A percentile compares a stretch with the other conserved stretches of the same genome.
Evolutionary conservation across 1,140 invertebrate species (phyloP).

Genomic region (Lordiphosa collinella): DNA sequence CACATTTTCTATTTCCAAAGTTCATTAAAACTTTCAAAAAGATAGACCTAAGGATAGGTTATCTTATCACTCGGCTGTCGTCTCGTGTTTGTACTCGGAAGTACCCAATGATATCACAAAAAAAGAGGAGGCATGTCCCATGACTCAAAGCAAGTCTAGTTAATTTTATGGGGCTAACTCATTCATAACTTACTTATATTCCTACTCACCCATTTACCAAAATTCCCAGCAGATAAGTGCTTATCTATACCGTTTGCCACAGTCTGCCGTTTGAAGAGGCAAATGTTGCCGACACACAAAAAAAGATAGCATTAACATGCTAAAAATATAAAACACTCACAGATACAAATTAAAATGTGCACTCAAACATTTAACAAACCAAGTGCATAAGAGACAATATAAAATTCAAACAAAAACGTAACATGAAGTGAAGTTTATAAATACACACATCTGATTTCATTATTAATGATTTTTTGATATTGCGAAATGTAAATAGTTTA

Average conservation of each 20-base stretch:
- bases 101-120: slow-evolving; percentile 16
- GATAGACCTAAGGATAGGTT: neutral
- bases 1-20: too few species aligned
- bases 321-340: slow-evolving; percentile 33
- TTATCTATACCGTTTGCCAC: slow-evolving; percentile 11
- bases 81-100: slow-evolving; percentile 45
- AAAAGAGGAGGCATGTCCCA: slow-evolving; percentile 17
- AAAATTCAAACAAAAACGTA: neutral
- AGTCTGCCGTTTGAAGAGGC: slow-evolving; percentile 17
- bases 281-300: slow-evolving; percentile 27
- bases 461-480: too few species aligned
- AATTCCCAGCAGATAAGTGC: neutral
- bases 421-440: too few species aligned
- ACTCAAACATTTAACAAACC: neutral
- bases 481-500: too few species aligned
- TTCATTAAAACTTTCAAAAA: slow-evolving; percentile 33
- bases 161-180: slow-evolving; percentile 32
- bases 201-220: slow-evolving; percentile 1
- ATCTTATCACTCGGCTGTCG: slow-evolving; percentile 29
- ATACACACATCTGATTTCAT: too few species aligned
- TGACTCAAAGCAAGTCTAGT: slow-evolving; percentile 32
- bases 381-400: neutral
- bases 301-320: slow-evolving; percentile 14
- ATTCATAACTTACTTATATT: slow-evolving; percentile 39
- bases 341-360: neutral